Conservation (phyloP, 2,888 invertebrate genomes). For the Galerucella nymphaeae region DNA sequence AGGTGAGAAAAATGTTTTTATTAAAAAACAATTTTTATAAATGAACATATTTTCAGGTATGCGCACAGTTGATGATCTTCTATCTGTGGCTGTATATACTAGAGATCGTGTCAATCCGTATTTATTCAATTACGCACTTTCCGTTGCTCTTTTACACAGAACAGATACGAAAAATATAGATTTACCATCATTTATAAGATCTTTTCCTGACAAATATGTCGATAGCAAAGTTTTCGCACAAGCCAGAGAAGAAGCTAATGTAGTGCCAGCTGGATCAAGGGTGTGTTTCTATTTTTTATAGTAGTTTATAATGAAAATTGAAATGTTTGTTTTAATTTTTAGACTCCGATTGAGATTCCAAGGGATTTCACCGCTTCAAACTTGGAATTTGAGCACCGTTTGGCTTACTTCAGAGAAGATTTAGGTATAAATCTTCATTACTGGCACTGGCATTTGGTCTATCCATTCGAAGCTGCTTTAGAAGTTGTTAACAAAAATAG, state of each 20-base stretch:
- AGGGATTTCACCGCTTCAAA: conserved; percentile 80
- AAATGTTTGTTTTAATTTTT: conserved; percentile 36
- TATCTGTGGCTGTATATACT: conserved; percentile 76
- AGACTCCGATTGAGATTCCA: conserved; percentile 77
- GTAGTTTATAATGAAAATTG: neutral
- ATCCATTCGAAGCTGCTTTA: conserved; percentile 76
- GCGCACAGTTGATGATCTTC: conserved; percentile 75
- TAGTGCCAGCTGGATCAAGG: conserved; percentile 72
- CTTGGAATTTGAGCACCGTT: conserved; percentile 80
- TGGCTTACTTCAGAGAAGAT: conserved; percentile 89
- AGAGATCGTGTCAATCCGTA: conserved; percentile 83
- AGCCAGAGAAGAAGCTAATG: conserved; percentile 76
- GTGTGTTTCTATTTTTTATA: conserved; percentile 60
- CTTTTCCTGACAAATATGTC: conserved; percentile 86
- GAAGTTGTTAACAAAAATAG: conserved; percentile 79
- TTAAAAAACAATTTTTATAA: neutral
- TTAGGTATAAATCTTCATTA: conserved; percentile 88
- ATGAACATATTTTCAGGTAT: conserved; percentile 33
- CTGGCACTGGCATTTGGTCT: conserved; percentile 93
- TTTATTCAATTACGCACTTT: conserved; percentile 82
- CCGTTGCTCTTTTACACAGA: conserved; percentile 81
- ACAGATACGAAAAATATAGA: conserved; percentile 76
- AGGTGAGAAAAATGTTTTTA: conserved; percentile 63
- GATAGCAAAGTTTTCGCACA: conserved; percentile 77
- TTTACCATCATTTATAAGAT: conserved; percentile 79